Base-by-base conservation (phyloP, 2,888 invertebrate species). In the Alloplasta piceator region DNA sequence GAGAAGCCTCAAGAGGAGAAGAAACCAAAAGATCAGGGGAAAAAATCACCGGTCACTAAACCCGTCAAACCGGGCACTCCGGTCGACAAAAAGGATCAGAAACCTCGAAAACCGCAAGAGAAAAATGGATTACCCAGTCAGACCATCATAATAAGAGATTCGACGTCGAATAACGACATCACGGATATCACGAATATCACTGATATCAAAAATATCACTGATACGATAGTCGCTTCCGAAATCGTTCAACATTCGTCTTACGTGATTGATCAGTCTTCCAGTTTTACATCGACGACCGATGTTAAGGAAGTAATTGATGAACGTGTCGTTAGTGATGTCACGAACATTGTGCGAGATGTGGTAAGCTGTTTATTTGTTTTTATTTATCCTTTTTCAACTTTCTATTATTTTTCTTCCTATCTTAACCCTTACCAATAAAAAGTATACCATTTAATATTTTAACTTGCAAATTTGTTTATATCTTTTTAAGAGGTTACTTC, bases 301-400 rank as follows among this genome's bases (percentile, higher is more conserved):
- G 80, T 88, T 39, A 84, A 84, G 61, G 86, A 87, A 58, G 70
- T 85, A 46, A 67, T 82, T 88, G 94, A 94, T 72, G 93, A 94
- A 86, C 93, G 90, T 86, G 93, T 93, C 74, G 93, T 93, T 88
- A 93, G 92, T 79, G 93, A 94, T 85, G 93, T 92, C 83, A 90
- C 90, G 36, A 92, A 92, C 70, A 91, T 93, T 87, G 92, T 82
- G 41, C 87, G 85, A 74, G 88, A 90, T 78, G 83, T 83, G 89
- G 91, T 91, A 82, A 90, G 91, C 85, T 72, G 38, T 50, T 50
- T 43, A 9, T 26, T 63, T 26, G 39, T 14, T 55, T 50, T 71
- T 73, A 16, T 50, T 67, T 61, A 39, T 46, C 41, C n/a, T n/a
- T 38, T 43, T 6, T 26, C 12, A 41, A 73, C 6, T n/a, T 60